phyloP scores from a whole-genome alignment of 2,797 vertebrate species.

The Arvicola amphibius region DNA sequence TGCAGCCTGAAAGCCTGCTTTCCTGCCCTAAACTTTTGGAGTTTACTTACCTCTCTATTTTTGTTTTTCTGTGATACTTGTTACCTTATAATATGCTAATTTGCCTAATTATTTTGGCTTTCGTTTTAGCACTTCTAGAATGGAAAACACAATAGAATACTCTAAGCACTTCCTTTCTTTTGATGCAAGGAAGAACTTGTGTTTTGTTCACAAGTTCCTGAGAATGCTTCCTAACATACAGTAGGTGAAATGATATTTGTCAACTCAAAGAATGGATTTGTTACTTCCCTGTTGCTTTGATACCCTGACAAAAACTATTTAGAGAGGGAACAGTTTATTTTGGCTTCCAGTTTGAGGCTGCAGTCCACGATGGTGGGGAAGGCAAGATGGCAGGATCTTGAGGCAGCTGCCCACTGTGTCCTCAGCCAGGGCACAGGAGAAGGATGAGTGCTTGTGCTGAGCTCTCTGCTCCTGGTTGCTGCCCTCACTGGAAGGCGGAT shows the following conservation, averaged over 20 bases:
- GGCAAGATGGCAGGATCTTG: background rate
- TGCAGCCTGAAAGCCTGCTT: background rate
- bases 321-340: background rate
- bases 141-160: background rate
- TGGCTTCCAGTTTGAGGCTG: background rate
- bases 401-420: background rate
- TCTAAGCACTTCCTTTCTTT: background rate
- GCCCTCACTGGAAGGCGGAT: background rate
- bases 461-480: no score
- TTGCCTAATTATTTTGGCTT: slow-evolving; percentile 12
- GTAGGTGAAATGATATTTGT: slow-evolving; percentile 43
- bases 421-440: no score
- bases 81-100: background rate
- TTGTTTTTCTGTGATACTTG: background rate
- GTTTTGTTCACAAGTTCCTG: slow-evolving; percentile 43
- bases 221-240: slow-evolving; percentile 3
- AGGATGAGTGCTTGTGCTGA: background rate
- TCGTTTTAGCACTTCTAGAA: slow-evolving; percentile 21
- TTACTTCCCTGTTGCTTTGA: background rate
- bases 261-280: slow-evolving; percentile 4
- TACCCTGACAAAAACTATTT: background rate
- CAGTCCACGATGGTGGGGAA: background rate
- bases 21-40: background rate
- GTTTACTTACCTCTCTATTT: background rate
- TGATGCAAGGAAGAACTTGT: background rate